phyloP scores from a whole-genome alignment of 1,140 invertebrate species.

The Drosophila lowei region DNA sequence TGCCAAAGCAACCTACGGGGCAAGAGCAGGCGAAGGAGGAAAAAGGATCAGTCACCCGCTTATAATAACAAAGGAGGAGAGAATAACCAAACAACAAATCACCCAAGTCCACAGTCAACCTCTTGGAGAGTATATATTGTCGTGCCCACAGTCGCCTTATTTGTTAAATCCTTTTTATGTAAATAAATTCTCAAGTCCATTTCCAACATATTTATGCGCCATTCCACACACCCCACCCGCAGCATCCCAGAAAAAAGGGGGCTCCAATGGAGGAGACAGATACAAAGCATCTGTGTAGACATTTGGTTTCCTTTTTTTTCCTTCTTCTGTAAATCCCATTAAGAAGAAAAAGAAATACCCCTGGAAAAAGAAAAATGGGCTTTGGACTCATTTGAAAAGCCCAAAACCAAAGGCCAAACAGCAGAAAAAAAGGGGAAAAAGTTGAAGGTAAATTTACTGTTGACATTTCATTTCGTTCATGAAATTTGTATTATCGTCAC shows the following conservation, averaged over 20 bases:
- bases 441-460: slow-evolving; percentile 79
- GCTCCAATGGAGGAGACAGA: slow-evolving; percentile 11
- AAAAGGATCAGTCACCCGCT: slow-evolving; percentile 73
- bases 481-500: slow-evolving; percentile 65
- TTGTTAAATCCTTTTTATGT: slow-evolving; percentile 81
- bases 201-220: slow-evolving; percentile 81
- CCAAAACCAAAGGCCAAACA: slow-evolving; percentile 68
- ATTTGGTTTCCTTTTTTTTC: slow-evolving; percentile 29
- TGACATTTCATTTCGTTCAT: slow-evolving; percentile 78
- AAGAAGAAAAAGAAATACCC: slow-evolving; percentile 46
- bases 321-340: slow-evolving; percentile 66
- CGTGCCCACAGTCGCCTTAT: slow-evolving; percentile 41
- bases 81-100: slow-evolving; percentile 65
- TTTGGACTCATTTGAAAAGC: slow-evolving; percentile 75
- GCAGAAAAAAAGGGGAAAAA: slow-evolving; percentile 42
- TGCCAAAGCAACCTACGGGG: slow-evolving; percentile 45
- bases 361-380: slow-evolving; percentile 76
- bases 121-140: slow-evolving; percentile 39
- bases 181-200: slow-evolving; percentile 80
- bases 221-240: slow-evolving; percentile 61
- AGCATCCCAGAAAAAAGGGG: slow-evolving; percentile 11
- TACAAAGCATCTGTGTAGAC: slow-evolving; percentile 40
- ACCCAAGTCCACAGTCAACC: slow-evolving; percentile 38
- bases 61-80: slow-evolving; percentile 72
- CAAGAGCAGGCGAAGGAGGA: background rate